phyloP scores from a whole-genome alignment of 2,113 vertebrate genomes.

The Protomyctophum bolini region DNA sequence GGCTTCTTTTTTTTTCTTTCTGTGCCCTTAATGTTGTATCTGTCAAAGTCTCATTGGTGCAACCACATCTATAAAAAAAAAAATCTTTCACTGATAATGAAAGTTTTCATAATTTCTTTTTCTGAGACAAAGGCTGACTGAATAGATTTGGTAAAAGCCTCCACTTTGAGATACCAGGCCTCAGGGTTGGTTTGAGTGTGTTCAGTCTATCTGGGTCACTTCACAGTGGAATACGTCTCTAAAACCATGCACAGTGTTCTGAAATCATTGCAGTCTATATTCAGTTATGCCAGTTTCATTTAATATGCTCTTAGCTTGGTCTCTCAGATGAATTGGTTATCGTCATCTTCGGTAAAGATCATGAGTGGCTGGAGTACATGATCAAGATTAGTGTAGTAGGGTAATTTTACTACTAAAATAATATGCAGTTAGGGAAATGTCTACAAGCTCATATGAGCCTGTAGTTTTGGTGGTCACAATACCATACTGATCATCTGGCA shows the following conservation, averaged over 20 bases:
- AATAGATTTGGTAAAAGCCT: conserved; percentile 56
- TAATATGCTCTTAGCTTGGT: conserved; percentile 57
- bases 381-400: conserved; percentile 1
- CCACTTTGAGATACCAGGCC: conserved; percentile 61
- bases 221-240: conserved; percentile 63
- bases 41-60: background rate
- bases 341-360: conserved; percentile 45
- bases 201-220: conserved; percentile 75
- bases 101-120: conserved; percentile 56
- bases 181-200: conserved; percentile 56
- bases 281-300: conserved; percentile 63
- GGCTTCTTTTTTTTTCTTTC: background rate
- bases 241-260: conserved; percentile 56
- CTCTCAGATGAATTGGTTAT: conserved; percentile 52
- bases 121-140: conserved; percentile 26
- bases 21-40: background rate
- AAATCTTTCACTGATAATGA: conserved; percentile 42
- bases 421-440: too few relatives aligned
- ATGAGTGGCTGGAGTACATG: conserved; percentile 30
- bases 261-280: conserved; percentile 55
- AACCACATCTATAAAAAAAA: background rate
- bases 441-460: too few relatives aligned
- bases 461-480: too few relatives aligned
- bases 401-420: too few relatives aligned
- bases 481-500: too few relatives aligned